These are phyloP conservation scores for Trichoplusia ni DNA, from an alignment of 1,140 invertebrate species.

Conservation along the genomic window DNA sequence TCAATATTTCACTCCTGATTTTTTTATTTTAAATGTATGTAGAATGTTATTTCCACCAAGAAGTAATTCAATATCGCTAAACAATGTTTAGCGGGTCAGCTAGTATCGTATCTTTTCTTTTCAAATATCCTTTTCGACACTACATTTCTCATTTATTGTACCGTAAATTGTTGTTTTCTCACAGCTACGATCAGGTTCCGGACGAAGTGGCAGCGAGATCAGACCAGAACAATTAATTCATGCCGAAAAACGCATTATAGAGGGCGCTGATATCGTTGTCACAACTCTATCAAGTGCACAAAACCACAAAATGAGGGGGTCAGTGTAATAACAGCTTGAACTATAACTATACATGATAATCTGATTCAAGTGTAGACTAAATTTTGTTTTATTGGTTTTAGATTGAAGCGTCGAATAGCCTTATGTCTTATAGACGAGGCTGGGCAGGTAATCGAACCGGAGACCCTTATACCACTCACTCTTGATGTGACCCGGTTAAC, in stretches of 20 bases:
- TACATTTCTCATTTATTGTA: background rate
- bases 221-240: constrained; percentile 44
- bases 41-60: no score
- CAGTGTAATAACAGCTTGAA: no score
- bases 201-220: constrained; percentile 16
- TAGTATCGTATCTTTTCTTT: no score
- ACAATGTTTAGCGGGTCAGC: no score
- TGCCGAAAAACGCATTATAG: constrained; percentile 75
- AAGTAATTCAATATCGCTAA: no score
- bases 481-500: constrained; percentile 88
- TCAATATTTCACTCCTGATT: no score
- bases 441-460: constrained; percentile 92
- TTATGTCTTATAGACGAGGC: constrained; percentile 96
- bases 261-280: constrained; percentile 84
- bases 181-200: background rate
- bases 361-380: background rate
- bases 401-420: constrained; percentile 84
- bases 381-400: constrained; percentile 34
- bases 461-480: constrained; percentile 90
- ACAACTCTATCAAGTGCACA: constrained; percentile 85
- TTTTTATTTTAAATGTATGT: no score
- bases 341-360: no score
- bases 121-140: no score
- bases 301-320: constrained; percentile 74
- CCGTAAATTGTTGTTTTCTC: background rate